phyloP scores from a whole-genome alignment of 2,888 invertebrate genomes.

The Ichneumon xanthorius region DNA sequence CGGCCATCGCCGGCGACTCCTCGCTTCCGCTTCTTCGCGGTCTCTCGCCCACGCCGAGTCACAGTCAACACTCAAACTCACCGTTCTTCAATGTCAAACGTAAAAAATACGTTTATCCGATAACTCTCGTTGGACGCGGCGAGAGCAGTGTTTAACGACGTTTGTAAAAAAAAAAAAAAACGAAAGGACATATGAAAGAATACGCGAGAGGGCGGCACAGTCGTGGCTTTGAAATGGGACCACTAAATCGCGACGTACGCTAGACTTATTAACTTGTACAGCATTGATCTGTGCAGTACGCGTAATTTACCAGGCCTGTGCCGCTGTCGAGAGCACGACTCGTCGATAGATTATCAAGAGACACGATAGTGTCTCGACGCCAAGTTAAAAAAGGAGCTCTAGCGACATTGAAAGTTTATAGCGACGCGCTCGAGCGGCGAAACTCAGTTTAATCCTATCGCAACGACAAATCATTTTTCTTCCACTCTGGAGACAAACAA shows the following conservation, averaged over 20 bases:
- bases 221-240: constrained; percentile 66
- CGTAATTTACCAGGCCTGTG: constrained; percentile 55
- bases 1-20: constrained; percentile 81
- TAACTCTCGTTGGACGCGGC: constrained; percentile 85
- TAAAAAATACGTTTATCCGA: constrained; percentile 88
- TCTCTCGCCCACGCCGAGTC: constrained; percentile 82
- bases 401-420: background rate
- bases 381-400: too few species aligned
- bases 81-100: constrained; percentile 87
- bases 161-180: background rate
- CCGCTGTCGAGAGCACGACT: constrained; percentile 46
- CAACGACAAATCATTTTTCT: constrained; percentile 39
- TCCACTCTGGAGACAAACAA: constrained; percentile 5
- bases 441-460: constrained; percentile 11
- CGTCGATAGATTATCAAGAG: constrained; percentile 13
- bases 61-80: constrained; percentile 80
- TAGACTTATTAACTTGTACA: constrained; percentile 35
- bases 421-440: constrained; percentile 8
- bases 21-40: constrained; percentile 87
- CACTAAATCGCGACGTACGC: constrained; percentile 57
- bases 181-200: background rate
- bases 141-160: constrained; percentile 86
- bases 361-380: too few species aligned
- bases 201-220: constrained; percentile 46
- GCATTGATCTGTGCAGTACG: constrained; percentile 1